Percentiles rank a stretch among this genome's conserved stretches.
These are phyloP conservation scores for Pseudococcus viburni DNA, from an alignment of 2,888 invertebrate species.

Conservation along the genomic window DNA sequence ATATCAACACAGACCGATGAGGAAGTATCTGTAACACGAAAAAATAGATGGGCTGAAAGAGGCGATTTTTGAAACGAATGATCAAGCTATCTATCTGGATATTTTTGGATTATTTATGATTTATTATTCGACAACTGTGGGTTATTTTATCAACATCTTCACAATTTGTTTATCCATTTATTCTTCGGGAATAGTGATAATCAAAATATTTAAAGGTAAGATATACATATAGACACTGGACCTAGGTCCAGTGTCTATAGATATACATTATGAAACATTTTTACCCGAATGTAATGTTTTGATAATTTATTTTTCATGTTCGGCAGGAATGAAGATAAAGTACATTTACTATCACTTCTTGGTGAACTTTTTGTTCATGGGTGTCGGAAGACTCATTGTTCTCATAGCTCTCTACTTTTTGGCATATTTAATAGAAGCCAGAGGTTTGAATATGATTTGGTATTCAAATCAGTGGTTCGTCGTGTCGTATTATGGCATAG, in stretches of 20 bases:
- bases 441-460: constrained; percentile 50
- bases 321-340: background rate
- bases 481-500: constrained; percentile 37
- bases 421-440: constrained; percentile 7
- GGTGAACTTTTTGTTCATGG: constrained; percentile 25
- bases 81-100: constrained; percentile 58
- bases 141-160: constrained; percentile 43
- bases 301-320: background rate
- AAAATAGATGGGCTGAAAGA: constrained; percentile 35
- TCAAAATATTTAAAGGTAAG: constrained; percentile 55
- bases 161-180: constrained; percentile 43
- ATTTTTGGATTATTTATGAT: constrained; percentile 61
- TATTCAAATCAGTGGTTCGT: constrained; percentile 60
- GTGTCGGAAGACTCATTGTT: background rate
- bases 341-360: constrained; percentile 34
- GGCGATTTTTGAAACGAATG: constrained; percentile 34
- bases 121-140: constrained; percentile 43
- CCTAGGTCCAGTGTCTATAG: too few species aligned
- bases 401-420: constrained; percentile 20
- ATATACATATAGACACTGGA: too few species aligned
- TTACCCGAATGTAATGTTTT: background rate
- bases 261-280: too few species aligned
- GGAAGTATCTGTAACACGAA: constrained; percentile 60
- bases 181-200: background rate
- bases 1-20: constrained; percentile 81